Evolutionary conservation across 2,888 invertebrate genomes (phyloP).

Genomic region (Tenthredo mesomela): DNA sequence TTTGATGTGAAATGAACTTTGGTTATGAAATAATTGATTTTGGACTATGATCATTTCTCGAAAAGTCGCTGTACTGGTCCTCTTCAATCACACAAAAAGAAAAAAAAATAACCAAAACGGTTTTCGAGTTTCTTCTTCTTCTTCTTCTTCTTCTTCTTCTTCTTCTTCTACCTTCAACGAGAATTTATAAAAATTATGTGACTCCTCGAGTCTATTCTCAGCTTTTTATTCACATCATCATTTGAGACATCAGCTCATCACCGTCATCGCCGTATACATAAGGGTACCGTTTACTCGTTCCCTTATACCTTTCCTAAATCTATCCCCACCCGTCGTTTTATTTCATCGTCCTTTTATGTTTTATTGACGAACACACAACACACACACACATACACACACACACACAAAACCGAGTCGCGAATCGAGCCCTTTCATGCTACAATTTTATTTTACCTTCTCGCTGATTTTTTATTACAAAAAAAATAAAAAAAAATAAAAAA

Average conservation of each 20-base stretch:
- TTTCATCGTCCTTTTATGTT: background rate
- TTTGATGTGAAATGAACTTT: no score
- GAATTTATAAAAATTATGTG: background rate
- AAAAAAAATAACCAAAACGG: no score
- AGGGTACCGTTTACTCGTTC: background rate
- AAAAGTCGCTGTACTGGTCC: no score
- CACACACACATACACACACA: no score
- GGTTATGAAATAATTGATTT: no score
- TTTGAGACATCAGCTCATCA: background rate
- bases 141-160: no score
- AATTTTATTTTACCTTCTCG: background rate
- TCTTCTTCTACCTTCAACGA: background rate
- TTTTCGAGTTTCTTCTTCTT: background rate
- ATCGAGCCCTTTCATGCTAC: background rate
- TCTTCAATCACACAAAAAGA: no score
- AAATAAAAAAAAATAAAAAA: no score
- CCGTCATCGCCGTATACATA: background rate
- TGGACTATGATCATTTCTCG: no score
- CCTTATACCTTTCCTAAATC: background rate
- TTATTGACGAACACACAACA: background rate
- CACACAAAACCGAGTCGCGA: background rate
- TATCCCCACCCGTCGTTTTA: background rate
- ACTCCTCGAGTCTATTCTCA: background rate
- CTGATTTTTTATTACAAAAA: background rate
- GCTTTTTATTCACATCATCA: background rate